Percentiles rank a stretch among this genome's conserved stretches.
These are phyloP conservation scores for Cordilura impudica DNA, from an alignment of 2,888 invertebrate genomes.

Conservation along the genomic window DNA sequence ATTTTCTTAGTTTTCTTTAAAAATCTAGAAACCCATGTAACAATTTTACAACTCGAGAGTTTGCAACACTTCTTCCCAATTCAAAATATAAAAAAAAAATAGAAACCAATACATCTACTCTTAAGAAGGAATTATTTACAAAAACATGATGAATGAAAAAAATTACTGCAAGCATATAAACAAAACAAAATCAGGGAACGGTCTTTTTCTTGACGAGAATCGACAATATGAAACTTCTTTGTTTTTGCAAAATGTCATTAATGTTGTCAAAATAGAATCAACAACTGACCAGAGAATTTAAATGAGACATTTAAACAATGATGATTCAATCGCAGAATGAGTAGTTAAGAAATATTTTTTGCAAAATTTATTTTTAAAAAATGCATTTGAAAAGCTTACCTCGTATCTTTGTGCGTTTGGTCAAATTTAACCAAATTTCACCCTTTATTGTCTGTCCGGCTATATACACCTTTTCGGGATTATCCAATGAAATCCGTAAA, in stretches of 20 bases:
- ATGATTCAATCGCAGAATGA: constrained; percentile 17
- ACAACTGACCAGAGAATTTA: constrained; percentile 15
- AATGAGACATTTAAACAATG: background rate
- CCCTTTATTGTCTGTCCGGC: constrained; percentile 75
- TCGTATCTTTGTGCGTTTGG: constrained; percentile 76
- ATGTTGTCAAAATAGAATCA: constrained; percentile 14
- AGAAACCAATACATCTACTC: background rate
- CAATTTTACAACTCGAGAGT: background rate
- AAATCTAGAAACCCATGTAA: too few relatives aligned
- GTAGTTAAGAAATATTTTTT: background rate
- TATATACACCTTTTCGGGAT: constrained; percentile 74
- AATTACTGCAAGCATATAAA: constrained; percentile 1
- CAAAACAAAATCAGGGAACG: constrained; percentile 21
- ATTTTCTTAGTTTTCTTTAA: too few relatives aligned
- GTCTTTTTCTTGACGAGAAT: background rate
- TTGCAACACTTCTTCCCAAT: too few relatives aligned
- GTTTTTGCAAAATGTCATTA: constrained; percentile 35
- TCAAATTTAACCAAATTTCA: constrained; percentile 75
- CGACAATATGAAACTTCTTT: constrained; percentile 23
- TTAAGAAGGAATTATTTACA: constrained; percentile 13
- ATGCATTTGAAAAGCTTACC: constrained; percentile 69
- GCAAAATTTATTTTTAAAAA: background rate
- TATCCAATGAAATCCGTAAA: constrained; percentile 75
- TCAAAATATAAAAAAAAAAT: background rate
- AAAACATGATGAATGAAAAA: background rate